Evolutionary conservation across 2,797 vertebrate species (phyloP).

Genomic region (Natrix natrix): DNA sequence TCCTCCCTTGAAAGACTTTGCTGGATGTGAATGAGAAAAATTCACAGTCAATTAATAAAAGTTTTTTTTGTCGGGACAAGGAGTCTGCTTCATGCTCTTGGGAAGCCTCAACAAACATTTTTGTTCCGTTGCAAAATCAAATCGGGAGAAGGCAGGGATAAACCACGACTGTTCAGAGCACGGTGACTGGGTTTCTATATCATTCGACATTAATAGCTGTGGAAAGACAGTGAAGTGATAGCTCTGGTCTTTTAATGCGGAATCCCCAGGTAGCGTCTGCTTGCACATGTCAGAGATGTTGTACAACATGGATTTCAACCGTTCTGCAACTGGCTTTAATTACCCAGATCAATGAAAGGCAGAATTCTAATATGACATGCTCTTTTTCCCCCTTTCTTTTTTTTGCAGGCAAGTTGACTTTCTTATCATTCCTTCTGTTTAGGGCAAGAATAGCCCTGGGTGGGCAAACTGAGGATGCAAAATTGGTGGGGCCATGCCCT

Average conservation of each 20-base stretch:
- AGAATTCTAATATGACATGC: not conserved
- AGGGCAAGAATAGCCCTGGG: not conserved
- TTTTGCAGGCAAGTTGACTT: not conserved
- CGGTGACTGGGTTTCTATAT: not conserved
- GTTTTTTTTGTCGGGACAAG: too few relatives aligned
- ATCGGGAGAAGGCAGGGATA: not conserved
- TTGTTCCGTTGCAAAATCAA: not conserved
- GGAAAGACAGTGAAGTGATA: not conserved
- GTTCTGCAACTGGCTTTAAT: not conserved
- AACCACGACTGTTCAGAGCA: not conserved
- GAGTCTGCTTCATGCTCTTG: too few relatives aligned
- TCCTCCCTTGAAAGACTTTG: too few relatives aligned
- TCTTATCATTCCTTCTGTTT: not conserved
- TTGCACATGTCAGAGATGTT: not conserved
- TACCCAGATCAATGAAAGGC: not conserved
- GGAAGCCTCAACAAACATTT: not conserved
- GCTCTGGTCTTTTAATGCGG: not conserved
- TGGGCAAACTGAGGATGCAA: not conserved
- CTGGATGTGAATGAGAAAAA: too few relatives aligned
- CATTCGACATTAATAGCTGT: not conserved
- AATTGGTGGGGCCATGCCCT: not conserved
- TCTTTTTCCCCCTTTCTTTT: rapidly evolving
- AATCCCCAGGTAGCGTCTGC: not conserved
- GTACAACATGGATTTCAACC: not conserved
- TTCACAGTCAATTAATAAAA: too few relatives aligned